These are phyloP conservation scores for Drosophila orosa DNA, from an alignment of 1,140 invertebrate species.

Conservation along the genomic window DNA sequence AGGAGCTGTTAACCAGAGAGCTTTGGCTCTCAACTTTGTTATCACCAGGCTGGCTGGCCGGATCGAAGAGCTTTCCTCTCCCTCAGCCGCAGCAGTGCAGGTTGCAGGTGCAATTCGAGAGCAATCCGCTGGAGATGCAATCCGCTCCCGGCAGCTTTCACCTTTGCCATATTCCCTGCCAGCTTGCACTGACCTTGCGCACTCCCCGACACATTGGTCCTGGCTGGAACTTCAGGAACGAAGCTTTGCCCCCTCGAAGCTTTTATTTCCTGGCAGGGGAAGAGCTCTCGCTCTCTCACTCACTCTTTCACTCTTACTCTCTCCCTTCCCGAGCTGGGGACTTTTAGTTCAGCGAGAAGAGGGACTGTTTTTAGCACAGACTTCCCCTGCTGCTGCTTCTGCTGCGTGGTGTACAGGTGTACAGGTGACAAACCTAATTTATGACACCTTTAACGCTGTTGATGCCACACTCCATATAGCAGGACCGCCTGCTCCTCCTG, in stretches of 20 bases:
- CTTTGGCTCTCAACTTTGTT: slow-evolving; percentile 57
- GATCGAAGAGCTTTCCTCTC: slow-evolving; percentile 74
- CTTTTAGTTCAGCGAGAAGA: slow-evolving; percentile 13
- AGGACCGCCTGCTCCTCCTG: slow-evolving; percentile 11
- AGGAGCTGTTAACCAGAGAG: slow-evolving; percentile 50
- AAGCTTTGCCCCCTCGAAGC: slow-evolving; percentile 61
- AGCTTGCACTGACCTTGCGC: slow-evolving; percentile 80
- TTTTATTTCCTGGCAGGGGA: slow-evolving; percentile 57
- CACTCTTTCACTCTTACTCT: background rate
- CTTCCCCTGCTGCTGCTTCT: slow-evolving; percentile 13
- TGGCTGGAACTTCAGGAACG: slow-evolving; percentile 71
- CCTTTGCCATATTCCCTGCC: slow-evolving; percentile 51
- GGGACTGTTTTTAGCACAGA: slow-evolving; percentile 18
- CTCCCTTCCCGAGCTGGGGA: slow-evolving; percentile 1
- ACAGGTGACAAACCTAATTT: slow-evolving; percentile 72
- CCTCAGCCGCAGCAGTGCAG: slow-evolving; percentile 18
- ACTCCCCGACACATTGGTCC: slow-evolving; percentile 66
- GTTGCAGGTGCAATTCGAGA: slow-evolving; percentile 25
- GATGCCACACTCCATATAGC: slow-evolving; percentile 14
- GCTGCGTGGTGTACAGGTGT: slow-evolving; percentile 8
- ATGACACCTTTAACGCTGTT: slow-evolving; percentile 57
- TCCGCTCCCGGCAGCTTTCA: slow-evolving; percentile 56
- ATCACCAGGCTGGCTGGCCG: slow-evolving; percentile 46
- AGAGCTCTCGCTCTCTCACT: background rate
- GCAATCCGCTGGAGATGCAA: slow-evolving; percentile 24